Evolutionary conservation across 2,888 invertebrate genomes (phyloP), one percentile per base, ranked within the genome.

Genomic region (Gari tellinella): DNA sequence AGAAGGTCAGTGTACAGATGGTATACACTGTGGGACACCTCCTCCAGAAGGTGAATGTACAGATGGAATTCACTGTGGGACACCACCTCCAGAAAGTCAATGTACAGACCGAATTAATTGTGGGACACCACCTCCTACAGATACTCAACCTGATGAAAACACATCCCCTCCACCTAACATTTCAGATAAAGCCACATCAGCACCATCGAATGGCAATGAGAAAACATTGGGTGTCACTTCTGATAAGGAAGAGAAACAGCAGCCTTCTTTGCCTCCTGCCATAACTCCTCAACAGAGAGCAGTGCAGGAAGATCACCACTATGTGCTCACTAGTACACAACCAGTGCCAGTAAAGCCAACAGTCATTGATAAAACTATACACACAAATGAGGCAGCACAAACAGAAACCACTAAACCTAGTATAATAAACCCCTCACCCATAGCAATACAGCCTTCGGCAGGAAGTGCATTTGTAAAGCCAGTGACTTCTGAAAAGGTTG

Each of bases 41-140:
- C 66, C 66, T 26, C 38, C 31, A 15, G 2, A 38, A 17, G 48
- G 48, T 31, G 40, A 55, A 25, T 70, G 78, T 60, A 53, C 65
- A 52, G 67, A 72, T 72, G 63, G 66, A 7, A 52, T 46, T 4
- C 66, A 65, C 19, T 65, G 65, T 60, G 55, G 61, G 2, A 52
- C 58, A 38, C 78, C 78, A 23, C 70, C 73, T 17, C 38, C 65
- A 7, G 5, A 31, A 31, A 37, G 72, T 56, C 67, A 68, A 45
- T 76, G 79, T 60, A 45, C 65, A 51, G 79, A 79, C 76, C 77
- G 73, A 10, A 69, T 74, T 12, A 75, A 81, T 49, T 81, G 80
- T 81, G 83, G 80, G 0, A 83, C 80, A 25, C 72, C 67, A 14
- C 74, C 68, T 31, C 74, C 67, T 57, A 40, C 43, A 17, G 43